A percentile compares a stretch with the other conserved stretches of the same genome.
Evolutionary conservation across 2,888 invertebrate species (phyloP).

Genomic region (Luperina testacea): DNA sequence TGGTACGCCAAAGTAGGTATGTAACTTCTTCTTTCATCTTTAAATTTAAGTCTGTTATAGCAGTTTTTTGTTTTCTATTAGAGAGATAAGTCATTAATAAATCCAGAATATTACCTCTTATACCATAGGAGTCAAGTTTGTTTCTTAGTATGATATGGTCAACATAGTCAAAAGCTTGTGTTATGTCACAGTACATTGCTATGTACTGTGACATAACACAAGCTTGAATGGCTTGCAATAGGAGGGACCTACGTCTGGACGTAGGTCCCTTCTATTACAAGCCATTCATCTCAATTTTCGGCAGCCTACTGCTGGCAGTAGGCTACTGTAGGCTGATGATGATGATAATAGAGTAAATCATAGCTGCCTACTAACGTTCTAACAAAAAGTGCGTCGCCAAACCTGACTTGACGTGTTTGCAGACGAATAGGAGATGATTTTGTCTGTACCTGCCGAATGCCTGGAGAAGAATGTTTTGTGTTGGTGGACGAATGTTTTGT

Average conservation of each 20-base stretch:
- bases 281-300: no score
- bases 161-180: neutral
- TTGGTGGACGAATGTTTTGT: neutral
- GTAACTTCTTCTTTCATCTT: neutral
- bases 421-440: neutral
- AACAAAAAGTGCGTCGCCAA: neutral
- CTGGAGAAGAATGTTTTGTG: neutral
- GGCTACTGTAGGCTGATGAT: neutral
- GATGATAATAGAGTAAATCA: neutral
- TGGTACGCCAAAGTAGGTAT: neutral
- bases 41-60: no score
- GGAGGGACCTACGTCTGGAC: neutral
- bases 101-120: neutral
- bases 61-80: no score
- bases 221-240: neutral
- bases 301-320: no score
- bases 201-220: no score
- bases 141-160: neutral
- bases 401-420: neutral
- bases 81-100: neutral
- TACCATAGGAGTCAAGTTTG: neutral
- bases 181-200: neutral
- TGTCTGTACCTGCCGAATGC: neutral
- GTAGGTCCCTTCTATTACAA: no score
- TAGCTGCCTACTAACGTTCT: neutral